These are phyloP conservation scores for Epinephelus cyanopodus DNA, from an alignment of 2,113 vertebrate species.

Conservation along the genomic window DNA sequence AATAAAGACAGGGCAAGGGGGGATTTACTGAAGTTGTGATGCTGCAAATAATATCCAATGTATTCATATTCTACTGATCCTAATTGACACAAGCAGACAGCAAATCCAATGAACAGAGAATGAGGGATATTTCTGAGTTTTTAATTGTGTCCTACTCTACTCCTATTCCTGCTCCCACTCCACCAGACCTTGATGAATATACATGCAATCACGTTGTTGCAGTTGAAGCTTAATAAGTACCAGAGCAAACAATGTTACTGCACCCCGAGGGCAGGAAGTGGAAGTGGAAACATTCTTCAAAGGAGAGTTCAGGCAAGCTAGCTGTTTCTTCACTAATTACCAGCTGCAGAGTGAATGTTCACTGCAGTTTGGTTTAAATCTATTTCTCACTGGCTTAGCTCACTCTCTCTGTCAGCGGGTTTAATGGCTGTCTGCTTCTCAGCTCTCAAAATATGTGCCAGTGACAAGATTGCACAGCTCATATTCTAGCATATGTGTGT, in stretches of 20 bases:
- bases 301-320: slow-evolving; percentile 40
- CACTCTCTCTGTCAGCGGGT: background rate
- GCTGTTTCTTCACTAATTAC: slow-evolving; percentile 64
- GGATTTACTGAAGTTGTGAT: slow-evolving; percentile 22
- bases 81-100: slow-evolving; percentile 34
- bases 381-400: slow-evolving; percentile 1
- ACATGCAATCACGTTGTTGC: slow-evolving; percentile 50
- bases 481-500: slow-evolving; percentile 13
- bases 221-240: slow-evolving; percentile 64
- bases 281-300: slow-evolving; percentile 76
- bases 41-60: slow-evolving; percentile 24
- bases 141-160: slow-evolving; percentile 29
- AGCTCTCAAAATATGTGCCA: slow-evolving; percentile 11
- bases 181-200: slow-evolving; percentile 21
- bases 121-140: background rate
- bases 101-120: slow-evolving; percentile 48
- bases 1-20: background rate
- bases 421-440: background rate
- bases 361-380: slow-evolving; percentile 21
- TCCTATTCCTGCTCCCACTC: background rate
- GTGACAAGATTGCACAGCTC: slow-evolving; percentile 1
- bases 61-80: slow-evolving; percentile 26
- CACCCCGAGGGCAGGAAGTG: slow-evolving; percentile 69
- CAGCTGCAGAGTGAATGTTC: slow-evolving; percentile 49
- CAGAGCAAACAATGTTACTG: slow-evolving; percentile 70